Base-by-base conservation (phyloP, 1,140 invertebrate species). In the Eriocheir sinensis region DNA sequence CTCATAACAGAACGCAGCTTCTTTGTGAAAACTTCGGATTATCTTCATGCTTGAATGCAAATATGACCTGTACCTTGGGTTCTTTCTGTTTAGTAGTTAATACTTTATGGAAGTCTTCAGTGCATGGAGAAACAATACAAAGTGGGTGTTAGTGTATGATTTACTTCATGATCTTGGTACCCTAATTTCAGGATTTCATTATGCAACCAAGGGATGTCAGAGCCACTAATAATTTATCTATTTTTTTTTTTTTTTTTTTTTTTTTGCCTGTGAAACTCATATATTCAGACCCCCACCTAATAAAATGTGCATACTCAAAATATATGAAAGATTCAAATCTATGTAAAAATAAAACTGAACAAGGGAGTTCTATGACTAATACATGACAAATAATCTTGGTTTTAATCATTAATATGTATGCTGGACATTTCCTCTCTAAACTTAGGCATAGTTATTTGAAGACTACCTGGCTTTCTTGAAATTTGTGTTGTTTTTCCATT, bases 51-150 rank as follows among this genome's bases (percentile, higher is more conserved):
- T n/a, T 72, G 4, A 72, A 72, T 6, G 60, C 6, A 4, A 8
- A 8, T n/a, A 12, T n/a, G 60, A 72, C 60, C 60, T 72, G 60
- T 72, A 72, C 60, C 60, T 72, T 21, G 60, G 4, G 4, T 15
- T 48, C 4, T 21, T 21, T 72, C 60, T 72, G 60, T 21, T 72
- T 72, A 72, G n/a, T 72, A n/a, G 60, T 72, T n/a, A 72, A 72
- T 72, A 72, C 60, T 72, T 72, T 72, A 27, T n/a, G 60, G 60
- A 72, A 72, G 21, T 60, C 60, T 72, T n/a, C n/a, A 72, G 60
- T 72, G 60, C 60, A 72, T 72, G 12, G n/a, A 72, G 60, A 72
- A 72, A 72, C 60, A n/a, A 72, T n/a, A 72, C 60, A 72, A 21
- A n/a, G 60, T 72, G 60, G 60, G n/a, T 21, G n/a, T 17, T n/a